A percentile compares a stretch with the other conserved stretches of the same genome.
Evolutionary conservation across 2,888 invertebrate species (phyloP).

Genomic region (Sylvicola cinctus): DNA sequence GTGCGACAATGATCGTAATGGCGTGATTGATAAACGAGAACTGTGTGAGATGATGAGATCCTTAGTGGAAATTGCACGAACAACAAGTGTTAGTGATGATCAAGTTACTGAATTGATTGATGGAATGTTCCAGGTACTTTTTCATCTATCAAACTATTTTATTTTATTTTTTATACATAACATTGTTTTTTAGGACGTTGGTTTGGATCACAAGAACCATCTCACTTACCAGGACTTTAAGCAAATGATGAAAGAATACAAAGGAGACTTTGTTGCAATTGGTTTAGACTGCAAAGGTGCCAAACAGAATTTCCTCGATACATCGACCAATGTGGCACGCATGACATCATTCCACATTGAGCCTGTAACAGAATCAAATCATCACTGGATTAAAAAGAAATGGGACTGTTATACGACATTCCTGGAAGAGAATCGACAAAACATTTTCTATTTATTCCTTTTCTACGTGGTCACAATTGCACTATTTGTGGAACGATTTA

Average conservation of each 20-base stretch:
- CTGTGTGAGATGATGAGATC: conserved; percentile 85
- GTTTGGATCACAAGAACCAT: conserved; percentile 73
- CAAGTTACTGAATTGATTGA: conserved; percentile 83
- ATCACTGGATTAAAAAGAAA: conserved; percentile 51
- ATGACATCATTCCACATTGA: conserved; percentile 91
- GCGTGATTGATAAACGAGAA: conserved; percentile 84
- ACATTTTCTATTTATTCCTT: conserved; percentile 84
- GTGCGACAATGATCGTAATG: conserved; percentile 90
- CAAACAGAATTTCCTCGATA: conserved; percentile 85
- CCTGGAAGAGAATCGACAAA: conserved; percentile 87
- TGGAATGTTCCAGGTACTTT: conserved; percentile 53
- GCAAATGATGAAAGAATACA: conserved; percentile 91
- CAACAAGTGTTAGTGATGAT: conserved; percentile 73
- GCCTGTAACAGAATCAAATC: conserved; percentile 47
- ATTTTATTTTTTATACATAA: conserved; percentile 10
- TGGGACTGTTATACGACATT: conserved; percentile 81
- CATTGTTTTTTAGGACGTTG: conserved; percentile 46
- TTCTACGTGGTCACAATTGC: conserved; percentile 89
- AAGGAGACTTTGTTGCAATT: conserved; percentile 86
- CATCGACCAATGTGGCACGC: conserved; percentile 82
- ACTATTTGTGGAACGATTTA: conserved; percentile 85
- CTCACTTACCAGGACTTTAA: conserved; percentile 83
- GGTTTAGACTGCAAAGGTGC: conserved; percentile 89
- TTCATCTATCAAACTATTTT: conserved; percentile 12
- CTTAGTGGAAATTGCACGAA: conserved; percentile 79